Conservation (phyloP, 2,888 invertebrate genomes). For the Synergus umbraculus region DNA sequence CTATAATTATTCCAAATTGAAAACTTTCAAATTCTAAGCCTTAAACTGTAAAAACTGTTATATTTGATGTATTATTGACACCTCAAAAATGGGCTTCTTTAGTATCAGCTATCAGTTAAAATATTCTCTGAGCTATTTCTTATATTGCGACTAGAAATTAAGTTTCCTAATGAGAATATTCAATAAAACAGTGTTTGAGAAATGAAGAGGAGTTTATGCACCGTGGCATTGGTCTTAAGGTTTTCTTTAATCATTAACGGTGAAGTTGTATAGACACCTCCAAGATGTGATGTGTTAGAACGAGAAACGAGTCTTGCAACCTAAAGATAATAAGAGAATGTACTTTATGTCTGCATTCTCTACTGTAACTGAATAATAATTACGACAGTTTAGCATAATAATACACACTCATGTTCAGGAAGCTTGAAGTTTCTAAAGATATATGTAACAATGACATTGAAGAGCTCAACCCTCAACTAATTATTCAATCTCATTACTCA, state of each 20-base stretch:
- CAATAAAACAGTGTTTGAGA: background rate
- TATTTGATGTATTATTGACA: no score
- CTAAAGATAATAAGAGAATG: conserved; percentile 19
- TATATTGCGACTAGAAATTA: background rate
- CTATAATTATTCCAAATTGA: no score
- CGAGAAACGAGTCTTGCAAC: conserved; percentile 1
- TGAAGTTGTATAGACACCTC: conserved; percentile 1
- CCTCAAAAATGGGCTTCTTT: no score
- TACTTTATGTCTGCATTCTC: background rate
- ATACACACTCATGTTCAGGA: conserved; percentile 23
- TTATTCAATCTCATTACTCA: conserved; percentile 1
- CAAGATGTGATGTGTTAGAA: background rate
- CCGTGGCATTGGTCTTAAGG: background rate
- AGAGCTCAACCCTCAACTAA: background rate
- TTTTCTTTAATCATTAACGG: conserved; percentile 26
- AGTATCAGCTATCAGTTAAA: background rate
- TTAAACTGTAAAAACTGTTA: no score
- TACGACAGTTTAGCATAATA: conserved; percentile 35
- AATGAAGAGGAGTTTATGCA: conserved; percentile 11
- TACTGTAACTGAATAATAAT: conserved; percentile 29
- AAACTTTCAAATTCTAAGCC: no score
- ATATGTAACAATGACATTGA: conserved; percentile 25
- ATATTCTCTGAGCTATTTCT: background rate
- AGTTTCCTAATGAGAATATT: background rate
- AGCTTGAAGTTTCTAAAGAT: conserved; percentile 27